Evolutionary conservation across 2,113 vertebrate genomes (phyloP).

Genomic region (Canis aureus): DNA sequence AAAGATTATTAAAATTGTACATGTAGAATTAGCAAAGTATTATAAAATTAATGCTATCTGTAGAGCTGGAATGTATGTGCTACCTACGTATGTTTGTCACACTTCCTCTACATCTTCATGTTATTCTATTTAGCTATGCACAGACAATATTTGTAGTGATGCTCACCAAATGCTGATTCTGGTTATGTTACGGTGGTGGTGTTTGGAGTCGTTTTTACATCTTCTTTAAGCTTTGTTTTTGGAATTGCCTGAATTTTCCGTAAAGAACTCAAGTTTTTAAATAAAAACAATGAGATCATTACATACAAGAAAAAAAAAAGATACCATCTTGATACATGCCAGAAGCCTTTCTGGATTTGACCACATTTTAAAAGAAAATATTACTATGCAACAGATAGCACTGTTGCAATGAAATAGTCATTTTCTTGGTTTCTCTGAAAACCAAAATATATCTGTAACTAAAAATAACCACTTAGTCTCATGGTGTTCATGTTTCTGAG

Average conservation of each 20-base stretch:
- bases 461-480: constrained; percentile 33
- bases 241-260: not conserved
- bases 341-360: not conserved
- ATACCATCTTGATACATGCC: not conserved
- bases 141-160: not conserved
- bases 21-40: not conserved
- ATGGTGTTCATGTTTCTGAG: not conserved
- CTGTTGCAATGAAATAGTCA: not conserved
- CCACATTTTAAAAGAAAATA: constrained; percentile 7
- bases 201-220: constrained; percentile 12
- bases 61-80: not conserved
- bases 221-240: not conserved
- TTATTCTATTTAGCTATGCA: not conserved
- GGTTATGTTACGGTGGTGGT: not conserved
- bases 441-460: constrained; percentile 43
- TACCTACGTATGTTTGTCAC: not conserved
- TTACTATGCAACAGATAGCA: not conserved
- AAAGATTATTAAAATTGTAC: not conserved
- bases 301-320: not conserved
- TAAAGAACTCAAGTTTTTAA: not conserved
- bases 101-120: not conserved
- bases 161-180: not conserved
- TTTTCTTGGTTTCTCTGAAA: constrained; percentile 7
- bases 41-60: not conserved
- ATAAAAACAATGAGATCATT: not conserved